Percentiles rank a stretch among this genome's conserved stretches.
Conservation (phyloP, 1,140 invertebrate genomes). For the Drosophila willistoni region DNA sequence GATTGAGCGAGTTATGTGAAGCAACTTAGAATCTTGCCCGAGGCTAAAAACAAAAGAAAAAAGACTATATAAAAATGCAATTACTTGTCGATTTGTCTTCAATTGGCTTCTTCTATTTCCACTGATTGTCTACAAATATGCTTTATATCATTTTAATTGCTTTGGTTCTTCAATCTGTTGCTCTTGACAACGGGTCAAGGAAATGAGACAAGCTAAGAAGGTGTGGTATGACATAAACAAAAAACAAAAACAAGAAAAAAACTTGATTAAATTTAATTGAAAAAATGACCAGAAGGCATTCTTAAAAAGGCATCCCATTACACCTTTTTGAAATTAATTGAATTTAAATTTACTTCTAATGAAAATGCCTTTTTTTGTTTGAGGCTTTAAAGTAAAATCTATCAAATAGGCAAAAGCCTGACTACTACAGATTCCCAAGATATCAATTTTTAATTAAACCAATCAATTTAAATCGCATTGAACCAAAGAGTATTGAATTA, state of each 20-base stretch:
- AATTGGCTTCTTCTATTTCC: slow-evolving; percentile 20
- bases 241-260: no score
- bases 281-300: no score
- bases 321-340: no score
- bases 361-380: no score
- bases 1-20: slow-evolving; percentile 41
- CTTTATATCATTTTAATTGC: slow-evolving; percentile 65
- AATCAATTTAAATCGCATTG: background rate
- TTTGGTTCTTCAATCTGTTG: slow-evolving; percentile 64
- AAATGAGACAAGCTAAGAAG: no score
- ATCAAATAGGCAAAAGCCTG: no score
- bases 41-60: slow-evolving; percentile 36
- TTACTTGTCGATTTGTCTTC: background rate
- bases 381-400: no score
- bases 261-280: no score
- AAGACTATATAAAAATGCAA: slow-evolving; percentile 65
- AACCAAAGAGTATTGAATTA: slow-evolving; percentile 1
- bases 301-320: no score
- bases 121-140: slow-evolving; percentile 7
- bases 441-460: background rate
- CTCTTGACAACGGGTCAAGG: background rate
- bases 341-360: no score
- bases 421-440: background rate
- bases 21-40: slow-evolving; percentile 48
- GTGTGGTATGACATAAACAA: no score